Evolutionary conservation across 2,888 invertebrate genomes (phyloP).

Genomic region (Neocrepidodera transversa): DNA sequence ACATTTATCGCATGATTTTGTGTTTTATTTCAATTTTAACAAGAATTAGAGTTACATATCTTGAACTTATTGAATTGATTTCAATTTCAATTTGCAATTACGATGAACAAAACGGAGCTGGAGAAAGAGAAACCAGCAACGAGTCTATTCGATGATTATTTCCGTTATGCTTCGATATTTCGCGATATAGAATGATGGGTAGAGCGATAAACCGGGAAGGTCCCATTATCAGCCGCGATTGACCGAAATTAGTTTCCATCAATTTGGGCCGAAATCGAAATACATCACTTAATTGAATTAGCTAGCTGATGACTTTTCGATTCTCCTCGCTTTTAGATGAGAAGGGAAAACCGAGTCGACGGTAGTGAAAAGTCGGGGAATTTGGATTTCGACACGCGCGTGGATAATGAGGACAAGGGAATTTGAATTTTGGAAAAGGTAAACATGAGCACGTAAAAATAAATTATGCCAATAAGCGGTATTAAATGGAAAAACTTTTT

Average conservation of each 20-base stretch:
- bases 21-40: not conserved
- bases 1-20: too few relatives aligned
- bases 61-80: too few relatives aligned
- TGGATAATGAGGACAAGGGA: not conserved
- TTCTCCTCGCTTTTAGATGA: constrained; percentile 1
- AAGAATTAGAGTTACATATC: not conserved
- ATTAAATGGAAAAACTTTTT: too few relatives aligned
- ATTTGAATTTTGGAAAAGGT: too few relatives aligned
- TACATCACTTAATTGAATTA: constrained; percentile 40
- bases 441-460: too few relatives aligned
- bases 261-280: constrained; percentile 35
- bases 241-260: constrained; percentile 37
- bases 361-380: not conserved
- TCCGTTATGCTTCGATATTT: constrained; percentile 22
- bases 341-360: constrained; percentile 7
- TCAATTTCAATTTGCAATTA: not conserved
- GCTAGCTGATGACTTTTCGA: constrained; percentile 33
- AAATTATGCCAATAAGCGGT: too few relatives aligned
- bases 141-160: constrained; percentile 7
- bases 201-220: constrained; percentile 9
- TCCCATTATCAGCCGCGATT: constrained; percentile 31
- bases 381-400: not conserved
- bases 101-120: not conserved
- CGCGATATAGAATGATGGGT: constrained; percentile 9
- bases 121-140: not conserved